Percentiles rank a stretch among this genome's conserved stretches.
These are phyloP conservation scores for Riparia riparia DNA, from an alignment of 2,113 vertebrate genomes.

Conservation along the genomic window DNA sequence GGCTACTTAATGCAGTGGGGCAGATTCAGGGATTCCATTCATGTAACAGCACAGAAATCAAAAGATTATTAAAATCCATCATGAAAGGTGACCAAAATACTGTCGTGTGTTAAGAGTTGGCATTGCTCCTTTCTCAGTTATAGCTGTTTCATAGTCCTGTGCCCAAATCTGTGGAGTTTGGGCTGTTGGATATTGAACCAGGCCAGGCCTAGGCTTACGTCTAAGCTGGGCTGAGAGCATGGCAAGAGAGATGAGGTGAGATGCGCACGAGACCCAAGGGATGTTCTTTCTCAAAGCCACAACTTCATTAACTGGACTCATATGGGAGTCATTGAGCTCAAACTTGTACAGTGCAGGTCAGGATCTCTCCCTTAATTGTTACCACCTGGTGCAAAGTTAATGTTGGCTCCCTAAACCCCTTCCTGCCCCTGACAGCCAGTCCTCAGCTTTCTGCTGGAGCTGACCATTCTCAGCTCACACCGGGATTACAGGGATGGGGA, in stretches of 20 bases:
- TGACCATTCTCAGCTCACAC: neutral
- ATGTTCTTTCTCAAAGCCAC: slow-evolving; percentile 1
- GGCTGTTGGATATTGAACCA: neutral
- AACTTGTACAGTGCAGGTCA: slow-evolving; percentile 42
- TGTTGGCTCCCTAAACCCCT: neutral
- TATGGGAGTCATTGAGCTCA: slow-evolving; percentile 52
- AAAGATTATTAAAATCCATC: neutral
- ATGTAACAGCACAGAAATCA: neutral
- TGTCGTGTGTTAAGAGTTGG: neutral
- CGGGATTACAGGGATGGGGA: neutral
- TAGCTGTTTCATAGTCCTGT: neutral
- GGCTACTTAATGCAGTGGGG: neutral
- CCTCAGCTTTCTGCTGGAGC: neutral
- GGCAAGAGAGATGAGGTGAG: neutral
- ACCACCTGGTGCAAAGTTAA: slow-evolving; percentile 21
- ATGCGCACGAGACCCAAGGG: neutral
- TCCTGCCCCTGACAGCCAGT: neutral
- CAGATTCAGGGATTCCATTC: neutral
- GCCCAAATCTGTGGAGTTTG: neutral
- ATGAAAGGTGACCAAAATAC: neutral
- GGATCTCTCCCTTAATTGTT: slow-evolving; percentile 16
- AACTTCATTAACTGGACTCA: slow-evolving; percentile 19
- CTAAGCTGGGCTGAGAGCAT: neutral
- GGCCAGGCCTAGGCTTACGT: neutral
- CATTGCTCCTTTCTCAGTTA: neutral